phyloP scores from a whole-genome alignment of 2,113 vertebrate species.

The Clarias batrachus region DNA sequence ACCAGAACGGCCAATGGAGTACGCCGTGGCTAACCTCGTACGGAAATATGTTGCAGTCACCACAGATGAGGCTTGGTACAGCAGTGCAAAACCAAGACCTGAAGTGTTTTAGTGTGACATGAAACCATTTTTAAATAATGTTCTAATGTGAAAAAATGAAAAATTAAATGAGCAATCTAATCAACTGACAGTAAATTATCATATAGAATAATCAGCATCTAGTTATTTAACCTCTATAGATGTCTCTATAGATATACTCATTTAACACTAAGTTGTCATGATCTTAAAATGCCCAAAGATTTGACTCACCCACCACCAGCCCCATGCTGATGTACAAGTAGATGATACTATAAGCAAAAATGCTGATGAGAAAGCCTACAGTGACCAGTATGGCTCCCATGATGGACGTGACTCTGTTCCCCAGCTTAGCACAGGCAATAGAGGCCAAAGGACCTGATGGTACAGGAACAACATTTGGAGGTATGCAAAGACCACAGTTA shows the following conservation, averaged over 20 bases:
- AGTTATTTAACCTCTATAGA: not conserved
- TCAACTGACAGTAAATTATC: not conserved
- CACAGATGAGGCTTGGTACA: slow-evolving; percentile 84
- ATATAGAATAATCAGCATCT: not conserved
- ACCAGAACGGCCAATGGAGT: slow-evolving; percentile 83
- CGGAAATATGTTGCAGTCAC: slow-evolving; percentile 80
- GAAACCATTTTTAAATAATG: not conserved
- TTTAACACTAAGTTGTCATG: not conserved
- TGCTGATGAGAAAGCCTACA: slow-evolving; percentile 83
- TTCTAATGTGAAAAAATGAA: not conserved
- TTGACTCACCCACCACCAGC: slow-evolving; percentile 81
- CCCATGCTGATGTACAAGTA: slow-evolving; percentile 93
- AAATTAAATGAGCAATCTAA: not conserved
- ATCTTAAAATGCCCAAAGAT: not conserved
- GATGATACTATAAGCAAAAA: slow-evolving; percentile 77
- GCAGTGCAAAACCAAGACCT: slow-evolving; percentile 85
- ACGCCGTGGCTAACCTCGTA: slow-evolving; percentile 79
- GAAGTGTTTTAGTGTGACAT: not conserved
- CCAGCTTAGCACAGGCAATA: slow-evolving; percentile 75
- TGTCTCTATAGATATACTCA: not conserved
- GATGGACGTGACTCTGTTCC: slow-evolving; percentile 76
- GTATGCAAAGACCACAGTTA: not conserved
- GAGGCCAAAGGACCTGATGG: slow-evolving; percentile 79
- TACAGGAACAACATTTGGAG: slow-evolving; percentile 25
- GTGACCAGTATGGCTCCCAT: slow-evolving; percentile 76